Evolutionary conservation across 2,797 vertebrate genomes (phyloP), one percentile per base, ranked within the genome.

Genomic region (Notolabrus celidotus): DNA sequence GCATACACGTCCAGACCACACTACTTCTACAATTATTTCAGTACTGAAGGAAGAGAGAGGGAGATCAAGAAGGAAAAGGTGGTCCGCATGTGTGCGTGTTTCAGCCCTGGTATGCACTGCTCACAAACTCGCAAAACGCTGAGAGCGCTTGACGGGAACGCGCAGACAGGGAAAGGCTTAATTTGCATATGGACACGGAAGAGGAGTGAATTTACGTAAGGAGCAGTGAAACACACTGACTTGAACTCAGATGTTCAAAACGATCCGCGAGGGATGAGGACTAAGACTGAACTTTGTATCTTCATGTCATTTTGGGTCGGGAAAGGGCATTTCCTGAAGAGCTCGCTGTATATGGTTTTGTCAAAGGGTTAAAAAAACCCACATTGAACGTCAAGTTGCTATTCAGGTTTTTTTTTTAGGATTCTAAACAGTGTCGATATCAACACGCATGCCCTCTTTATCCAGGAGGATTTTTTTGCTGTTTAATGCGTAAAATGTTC

Each of bases 171-270:
- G 80, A 79, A 84, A 86, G 91, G 91, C 90, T 90, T 89, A 86
- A 88, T 90, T 88, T 89, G 91, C 92, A 89, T 92, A 93, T 89
- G 89, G 87, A 88, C 87, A 79, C 61, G 51, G 79, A 88, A 83
- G 80, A 88, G 86, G 85, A 87, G 85, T 91, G 91, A 91, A 92
- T 91, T 90, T 90, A 89, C 86, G 89, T 87, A 79, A 85, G 81
- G 82, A 85, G 87, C 87, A 82, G 85, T 83, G 89, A 86, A 74
- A 85, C 84, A 72, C 81, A 80, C 80, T 42, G 75, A 90, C 94
- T 93, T 87, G 88, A 90, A 88, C 87, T 83, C 80, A 60, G 59
- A 65, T 50, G 75, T 73, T 83, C 70, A 56, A 67, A 42, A 61
- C 64, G n/a, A 53, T 71, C 85, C 83, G 57, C 67, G 92, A 91